These are phyloP conservation scores for Pachydiplax longipennis DNA, from an alignment of 2,888 invertebrate genomes.

Conservation along the genomic window DNA sequence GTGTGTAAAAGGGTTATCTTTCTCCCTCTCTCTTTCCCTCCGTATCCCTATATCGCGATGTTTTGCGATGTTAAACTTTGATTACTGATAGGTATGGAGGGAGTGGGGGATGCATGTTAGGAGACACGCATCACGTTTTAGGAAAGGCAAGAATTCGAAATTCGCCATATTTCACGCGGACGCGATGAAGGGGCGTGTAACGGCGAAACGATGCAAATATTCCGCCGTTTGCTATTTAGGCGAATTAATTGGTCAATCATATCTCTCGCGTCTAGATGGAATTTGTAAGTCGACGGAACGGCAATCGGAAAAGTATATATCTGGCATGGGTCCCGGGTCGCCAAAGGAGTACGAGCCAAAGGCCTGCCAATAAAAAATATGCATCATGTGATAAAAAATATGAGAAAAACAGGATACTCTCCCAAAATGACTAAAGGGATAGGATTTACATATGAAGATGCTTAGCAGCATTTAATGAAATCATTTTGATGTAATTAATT, in stretches of 20 bases:
- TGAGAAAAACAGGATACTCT: no score
- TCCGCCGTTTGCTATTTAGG: slow-evolving; percentile 26
- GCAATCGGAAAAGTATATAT: neutral
- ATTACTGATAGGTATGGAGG: neutral
- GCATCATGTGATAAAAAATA: no score
- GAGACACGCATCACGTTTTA: neutral
- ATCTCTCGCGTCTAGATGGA: slow-evolving; percentile 10
- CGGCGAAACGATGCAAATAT: slow-evolving; percentile 33
- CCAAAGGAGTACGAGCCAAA: neutral
- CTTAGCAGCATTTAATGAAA: no score
- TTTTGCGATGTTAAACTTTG: slow-evolving; percentile 31
- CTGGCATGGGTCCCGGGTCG: neutral
- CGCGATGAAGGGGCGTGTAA: slow-evolving; percentile 25
- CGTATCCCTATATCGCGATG: neutral
- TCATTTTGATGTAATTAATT: no score
- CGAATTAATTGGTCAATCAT: slow-evolving; percentile 42
- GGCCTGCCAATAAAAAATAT: no score
- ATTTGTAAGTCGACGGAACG: slow-evolving; percentile 12
- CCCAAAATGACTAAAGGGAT: no score
- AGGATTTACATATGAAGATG: no score
- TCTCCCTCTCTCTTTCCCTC: neutral
- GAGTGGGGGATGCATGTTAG: neutral
- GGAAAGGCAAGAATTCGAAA: slow-evolving; percentile 14
- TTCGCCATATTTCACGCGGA: slow-evolving; percentile 19
- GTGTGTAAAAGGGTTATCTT: neutral